phyloP scores from a whole-genome alignment of 2,888 invertebrate genomes.

The Heliothis peltigera region DNA sequence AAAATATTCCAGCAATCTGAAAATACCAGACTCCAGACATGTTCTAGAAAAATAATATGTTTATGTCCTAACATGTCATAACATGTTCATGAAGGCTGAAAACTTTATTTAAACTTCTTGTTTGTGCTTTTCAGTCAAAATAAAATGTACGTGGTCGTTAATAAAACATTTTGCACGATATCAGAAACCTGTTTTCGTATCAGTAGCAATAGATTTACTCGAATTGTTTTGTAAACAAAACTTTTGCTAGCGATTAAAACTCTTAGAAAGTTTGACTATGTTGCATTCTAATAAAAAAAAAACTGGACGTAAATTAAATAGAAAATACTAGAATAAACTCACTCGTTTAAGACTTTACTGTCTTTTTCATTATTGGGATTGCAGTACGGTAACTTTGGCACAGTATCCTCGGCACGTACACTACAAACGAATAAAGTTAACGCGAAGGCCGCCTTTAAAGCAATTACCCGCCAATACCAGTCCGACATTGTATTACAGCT shows the following conservation, averaged over 20 bases:
- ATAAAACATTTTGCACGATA: not conserved
- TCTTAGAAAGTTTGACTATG: not conserved
- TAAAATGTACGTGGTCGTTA: not conserved
- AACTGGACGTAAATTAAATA: constrained; percentile 5
- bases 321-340: constrained; percentile 64
- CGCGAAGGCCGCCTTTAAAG: constrained; percentile 78
- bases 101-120: constrained; percentile 17
- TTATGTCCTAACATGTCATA: constrained; percentile 45
- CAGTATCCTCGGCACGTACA: constrained; percentile 80
- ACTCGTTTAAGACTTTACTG: constrained; percentile 78
- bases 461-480: constrained; percentile 85
- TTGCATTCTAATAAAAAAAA: not conserved
- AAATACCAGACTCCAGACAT: not conserved
- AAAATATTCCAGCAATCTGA: not conserved
- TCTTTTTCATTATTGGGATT: constrained; percentile 80
- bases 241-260: constrained; percentile 6
- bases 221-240: constrained; percentile 65
- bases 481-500: constrained; percentile 84
- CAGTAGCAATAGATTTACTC: constrained; percentile 6
- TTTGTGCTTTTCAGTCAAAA: not conserved
- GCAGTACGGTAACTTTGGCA: constrained; percentile 85
- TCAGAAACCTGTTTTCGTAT: constrained; percentile 38
- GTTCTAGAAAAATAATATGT: constrained; percentile 45
- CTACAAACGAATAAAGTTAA: constrained; percentile 79
- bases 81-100: constrained; percentile 38